phyloP scores from a whole-genome alignment of 2,113 vertebrate species.

The Pipa parva region DNA sequence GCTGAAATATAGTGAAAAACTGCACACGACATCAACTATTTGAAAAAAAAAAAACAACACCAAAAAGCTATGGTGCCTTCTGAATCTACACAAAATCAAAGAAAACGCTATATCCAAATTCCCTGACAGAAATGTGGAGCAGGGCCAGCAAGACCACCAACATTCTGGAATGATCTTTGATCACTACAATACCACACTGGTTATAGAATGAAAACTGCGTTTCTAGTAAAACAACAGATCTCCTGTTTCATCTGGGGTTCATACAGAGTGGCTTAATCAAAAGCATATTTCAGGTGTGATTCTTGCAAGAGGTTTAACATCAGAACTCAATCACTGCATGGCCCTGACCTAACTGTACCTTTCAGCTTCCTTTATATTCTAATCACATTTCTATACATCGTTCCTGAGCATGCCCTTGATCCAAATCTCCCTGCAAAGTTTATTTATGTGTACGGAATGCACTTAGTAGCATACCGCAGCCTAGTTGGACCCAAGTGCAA shows the following conservation, averaged over 20 bases:
- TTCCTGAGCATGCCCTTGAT: too few relatives aligned
- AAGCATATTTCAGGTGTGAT: conserved; percentile 1
- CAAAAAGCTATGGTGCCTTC: not conserved
- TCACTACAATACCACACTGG: not conserved
- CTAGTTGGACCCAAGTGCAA: too few relatives aligned
- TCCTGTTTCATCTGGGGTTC: not conserved
- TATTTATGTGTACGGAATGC: too few relatives aligned
- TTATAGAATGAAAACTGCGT: not conserved
- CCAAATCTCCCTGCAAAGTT: too few relatives aligned
- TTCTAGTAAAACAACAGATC: not conserved
- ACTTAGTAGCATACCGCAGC: too few relatives aligned
- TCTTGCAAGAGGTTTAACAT: not conserved
- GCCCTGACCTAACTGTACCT: not conserved
- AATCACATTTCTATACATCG: too few relatives aligned
- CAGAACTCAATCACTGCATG: not conserved
- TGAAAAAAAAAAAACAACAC: not conserved
- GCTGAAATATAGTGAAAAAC: not conserved
- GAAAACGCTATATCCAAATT: not conserved
- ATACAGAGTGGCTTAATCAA: not conserved
- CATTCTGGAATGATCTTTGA: conserved; percentile 1
- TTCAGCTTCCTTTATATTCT: not conserved
- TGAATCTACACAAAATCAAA: not conserved
- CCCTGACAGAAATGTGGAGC: not conserved
- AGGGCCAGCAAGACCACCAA: not conserved
- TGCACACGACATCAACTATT: not conserved